Percentiles rank a stretch among this genome's conserved stretches.
Evolutionary conservation across 2,797 vertebrate genomes (phyloP).

Genomic region (Chlorospingus semifuscus): DNA sequence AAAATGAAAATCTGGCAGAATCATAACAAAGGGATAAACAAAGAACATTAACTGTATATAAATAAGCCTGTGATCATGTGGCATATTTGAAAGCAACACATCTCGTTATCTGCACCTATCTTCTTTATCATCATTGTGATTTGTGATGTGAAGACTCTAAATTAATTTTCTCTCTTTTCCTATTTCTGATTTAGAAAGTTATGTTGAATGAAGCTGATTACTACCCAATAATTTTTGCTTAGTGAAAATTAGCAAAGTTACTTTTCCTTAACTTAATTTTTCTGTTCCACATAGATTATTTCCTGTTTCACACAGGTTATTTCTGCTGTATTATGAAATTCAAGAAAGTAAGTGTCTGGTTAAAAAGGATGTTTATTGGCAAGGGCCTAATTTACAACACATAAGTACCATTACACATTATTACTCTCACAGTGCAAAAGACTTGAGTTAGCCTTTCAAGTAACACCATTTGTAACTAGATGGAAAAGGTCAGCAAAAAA

Average conservation of each 20-base stretch:
- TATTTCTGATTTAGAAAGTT: slow-evolving; percentile 54
- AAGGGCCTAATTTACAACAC: slow-evolving; percentile 63
- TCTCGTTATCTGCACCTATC: background rate
- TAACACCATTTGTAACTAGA: slow-evolving; percentile 68
- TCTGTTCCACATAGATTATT: slow-evolving; percentile 47
- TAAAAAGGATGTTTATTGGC: slow-evolving; percentile 66
- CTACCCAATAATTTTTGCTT: slow-evolving; percentile 34
- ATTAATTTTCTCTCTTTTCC: slow-evolving; percentile 1
- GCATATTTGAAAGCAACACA: background rate
- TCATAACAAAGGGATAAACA: background rate
- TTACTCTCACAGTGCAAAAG: slow-evolving; percentile 72
- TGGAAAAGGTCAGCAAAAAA: slow-evolving; percentile 63
- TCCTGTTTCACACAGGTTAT: slow-evolving; percentile 50
- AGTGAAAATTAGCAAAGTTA: background rate
- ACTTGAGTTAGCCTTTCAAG: slow-evolving; percentile 73
- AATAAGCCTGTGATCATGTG: background rate
- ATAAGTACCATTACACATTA: slow-evolving; percentile 72
- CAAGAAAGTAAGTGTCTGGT: slow-evolving; percentile 61
- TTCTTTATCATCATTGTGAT: background rate
- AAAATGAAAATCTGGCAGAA: background rate
- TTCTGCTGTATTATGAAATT: slow-evolving; percentile 71
- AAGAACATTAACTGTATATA: background rate
- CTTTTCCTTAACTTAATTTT: slow-evolving; percentile 67
- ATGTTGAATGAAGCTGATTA: slow-evolving; percentile 55
- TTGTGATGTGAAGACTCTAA: background rate